Evolutionary conservation across 2,113 vertebrate genomes (phyloP), one percentile per base, ranked within the genome.

Genomic region (Propithecus coquereli): DNA sequence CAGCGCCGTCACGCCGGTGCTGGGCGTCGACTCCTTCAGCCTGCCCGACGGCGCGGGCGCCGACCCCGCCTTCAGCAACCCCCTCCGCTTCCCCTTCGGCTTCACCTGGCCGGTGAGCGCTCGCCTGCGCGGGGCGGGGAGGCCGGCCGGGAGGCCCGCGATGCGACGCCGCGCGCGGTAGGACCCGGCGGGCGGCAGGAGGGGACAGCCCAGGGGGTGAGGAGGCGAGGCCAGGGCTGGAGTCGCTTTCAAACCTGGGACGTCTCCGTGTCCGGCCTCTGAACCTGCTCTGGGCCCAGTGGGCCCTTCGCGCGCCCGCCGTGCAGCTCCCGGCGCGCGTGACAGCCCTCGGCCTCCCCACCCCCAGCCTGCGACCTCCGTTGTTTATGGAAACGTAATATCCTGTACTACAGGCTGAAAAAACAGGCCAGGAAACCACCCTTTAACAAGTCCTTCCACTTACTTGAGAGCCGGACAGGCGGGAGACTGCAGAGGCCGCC

Each of bases 91-190:
- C 97, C 98, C 99, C 54, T 99, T 99, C 73, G 99, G 99, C 92
- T 99, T 99, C 99, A 99, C 99, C 81, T 99, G 99, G 99, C 99
- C 99, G 97, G 99, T 99, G 98, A 99, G 99, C 98, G 84, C 40
- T 16, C 70, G 23, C 68, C 57, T 68, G 87, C 17, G 47, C 54
- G 20, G 54, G 59, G 86, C 43, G 70, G 34, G 92, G 85, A 83
- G 30, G 1, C 2, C 14, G 3, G 23, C 20, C 16, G 9, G 63
- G 43, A n/a, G 45, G 34, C 32, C 12, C 4, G 47, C 23, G 10
- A 18, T 17, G 25, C 6, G 79, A 32, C 30, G 47, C 59, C 52
- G 47, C 17, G 32, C n/a, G 17, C 2, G 14, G 32, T 22, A 57
- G 20, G 73, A 43, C 18, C 54, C 0, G 0, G 20, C 18, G 4